Base-by-base conservation (phyloP, 2,113 vertebrate species). In the Dicentrarchus labrax region DNA sequence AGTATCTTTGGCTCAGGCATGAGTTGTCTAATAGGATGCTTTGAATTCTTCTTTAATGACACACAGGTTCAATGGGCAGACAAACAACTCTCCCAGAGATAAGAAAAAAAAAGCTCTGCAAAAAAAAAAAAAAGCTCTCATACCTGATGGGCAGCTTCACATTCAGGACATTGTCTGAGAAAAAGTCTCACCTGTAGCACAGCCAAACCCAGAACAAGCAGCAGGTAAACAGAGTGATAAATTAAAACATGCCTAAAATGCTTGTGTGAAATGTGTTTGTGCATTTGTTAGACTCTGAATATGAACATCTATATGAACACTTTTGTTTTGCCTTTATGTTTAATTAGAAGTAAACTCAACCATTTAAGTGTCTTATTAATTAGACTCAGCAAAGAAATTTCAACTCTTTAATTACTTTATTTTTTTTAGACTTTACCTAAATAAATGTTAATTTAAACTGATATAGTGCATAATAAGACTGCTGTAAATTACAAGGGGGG, bases 11-110 rank as follows among this genome's bases (percentile, higher is more conserved):
- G 7, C 56, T 4, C 21, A 16, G 19, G 47, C 60, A 24, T 22
- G 22, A 71, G 60, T 39, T 45, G 50, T 57, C 54, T 70, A 57
- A 89, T 81, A 83, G 73, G 50, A 90, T 81, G 82, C 73, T 89
- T 83, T 16, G 79, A 66, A 91, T 94, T 91, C 78, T 30, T 91
- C 16, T 57, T 53, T 39, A 54, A 64, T 75, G 71, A 72, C 59
- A 76, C 8, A 10, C 54, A 73, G 38, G 66, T 47, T 80, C 59
- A 75, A 16, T 6, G 30, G n/a, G 10, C 19, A 56, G 53, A 62
- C 48, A 76, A 82, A 69, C 68, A 74, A 45, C 67, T 84, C 60
- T 92, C 84, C 57, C 84, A 85, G 61, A 56, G 72, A 79, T 82
- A 4, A 17, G 67, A 21, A 8, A 38, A 17, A 38, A 38, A 53